phyloP scores from a whole-genome alignment of 2,888 invertebrate species.

The Stomorhina lunata region DNA sequence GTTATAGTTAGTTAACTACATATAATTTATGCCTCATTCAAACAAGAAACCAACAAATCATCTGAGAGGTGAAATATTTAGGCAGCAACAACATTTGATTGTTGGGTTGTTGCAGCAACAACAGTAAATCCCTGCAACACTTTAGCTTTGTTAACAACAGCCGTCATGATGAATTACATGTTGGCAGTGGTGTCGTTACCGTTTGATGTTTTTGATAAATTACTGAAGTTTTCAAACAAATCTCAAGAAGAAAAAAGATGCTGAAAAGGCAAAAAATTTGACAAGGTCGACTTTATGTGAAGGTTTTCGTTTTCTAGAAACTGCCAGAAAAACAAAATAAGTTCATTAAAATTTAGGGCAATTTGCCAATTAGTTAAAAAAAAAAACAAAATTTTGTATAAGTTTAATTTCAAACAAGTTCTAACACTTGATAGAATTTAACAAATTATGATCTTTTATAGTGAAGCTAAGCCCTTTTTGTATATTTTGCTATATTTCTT shows the following conservation, averaged over 20 bases:
- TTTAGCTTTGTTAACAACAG: constrained; percentile 44
- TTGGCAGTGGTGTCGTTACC: constrained; percentile 62
- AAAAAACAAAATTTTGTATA: too few relatives aligned
- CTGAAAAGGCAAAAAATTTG: constrained; percentile 12
- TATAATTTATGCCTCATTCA: constrained; percentile 55
- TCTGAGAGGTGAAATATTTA: neutral
- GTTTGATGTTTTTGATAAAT: constrained; percentile 65
- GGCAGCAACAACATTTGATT: constrained; percentile 6
- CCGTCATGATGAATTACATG: constrained; percentile 64
- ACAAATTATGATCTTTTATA: neutral
- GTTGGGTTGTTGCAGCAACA: constrained; percentile 6
- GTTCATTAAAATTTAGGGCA: constrained; percentile 41
- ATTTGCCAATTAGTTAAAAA: constrained; percentile 48
- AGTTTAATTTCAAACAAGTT: constrained; percentile 15
- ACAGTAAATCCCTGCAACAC: constrained; percentile 39
- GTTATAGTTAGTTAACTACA: neutral
- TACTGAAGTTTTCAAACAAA: constrained; percentile 19
- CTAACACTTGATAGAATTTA: neutral
- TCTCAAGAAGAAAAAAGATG: neutral
- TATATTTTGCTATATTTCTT: neutral
- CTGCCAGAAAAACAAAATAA: neutral
- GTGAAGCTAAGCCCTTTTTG: neutral
- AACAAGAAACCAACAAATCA: constrained; percentile 59
- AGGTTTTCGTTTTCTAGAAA: neutral
- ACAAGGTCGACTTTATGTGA: constrained; percentile 50